phyloP scores from a whole-genome alignment of 2,888 invertebrate species.

The Parascotia fuliginaria region DNA sequence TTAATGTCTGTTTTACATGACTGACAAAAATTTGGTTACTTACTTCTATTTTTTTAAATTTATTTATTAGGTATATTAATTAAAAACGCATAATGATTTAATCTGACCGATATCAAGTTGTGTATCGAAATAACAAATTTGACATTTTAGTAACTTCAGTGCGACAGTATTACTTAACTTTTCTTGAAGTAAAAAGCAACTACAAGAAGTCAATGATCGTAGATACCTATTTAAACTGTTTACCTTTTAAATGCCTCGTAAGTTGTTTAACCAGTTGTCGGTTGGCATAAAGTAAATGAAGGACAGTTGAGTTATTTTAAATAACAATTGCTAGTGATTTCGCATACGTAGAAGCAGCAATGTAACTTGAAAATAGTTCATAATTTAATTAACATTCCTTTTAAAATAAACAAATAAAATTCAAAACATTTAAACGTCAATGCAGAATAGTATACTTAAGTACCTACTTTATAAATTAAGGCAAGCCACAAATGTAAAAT shows the following conservation, averaged over 20 bases:
- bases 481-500: conserved; percentile 22
- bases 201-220: not conserved
- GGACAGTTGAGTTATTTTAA: conserved; percentile 34
- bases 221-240: conserved; percentile 35
- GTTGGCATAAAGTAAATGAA: conserved; percentile 49
- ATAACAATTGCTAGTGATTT: conserved; percentile 17
- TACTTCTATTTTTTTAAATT: too few relatives aligned
- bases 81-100: too few relatives aligned
- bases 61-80: too few relatives aligned
- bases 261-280: conserved; percentile 65
- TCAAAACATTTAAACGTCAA: conserved; percentile 4
- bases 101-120: too few relatives aligned
- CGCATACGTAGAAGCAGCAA: conserved; percentile 6
- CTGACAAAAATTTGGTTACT: too few relatives aligned
- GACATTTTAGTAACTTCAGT: too few relatives aligned
- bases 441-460: too few relatives aligned
- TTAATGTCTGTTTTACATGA: too few relatives aligned
- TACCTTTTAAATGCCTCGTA: conserved; percentile 53
- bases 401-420: too few relatives aligned
- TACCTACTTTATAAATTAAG: conserved; percentile 4
- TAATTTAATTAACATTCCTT: not conserved
- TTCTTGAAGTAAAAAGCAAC: conserved; percentile 5
- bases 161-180: too few relatives aligned
- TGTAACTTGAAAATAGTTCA: not conserved
- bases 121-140: too few relatives aligned